Evolutionary conservation across 1,140 invertebrate species (phyloP).

Genomic region (Aphelinus atriplicis): DNA sequence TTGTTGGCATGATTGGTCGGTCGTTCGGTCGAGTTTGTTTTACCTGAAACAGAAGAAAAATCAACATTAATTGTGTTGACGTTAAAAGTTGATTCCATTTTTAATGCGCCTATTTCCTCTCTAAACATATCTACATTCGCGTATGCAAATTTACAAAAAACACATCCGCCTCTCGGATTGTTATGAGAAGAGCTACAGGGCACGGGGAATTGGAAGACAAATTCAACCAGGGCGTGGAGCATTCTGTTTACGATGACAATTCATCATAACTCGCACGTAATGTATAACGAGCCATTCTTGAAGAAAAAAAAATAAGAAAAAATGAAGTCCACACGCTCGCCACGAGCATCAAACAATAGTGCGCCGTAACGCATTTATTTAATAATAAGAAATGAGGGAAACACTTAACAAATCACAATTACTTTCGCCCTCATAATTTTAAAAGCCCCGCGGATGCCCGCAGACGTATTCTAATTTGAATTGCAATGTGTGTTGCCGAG

Average conservation of each 20-base stretch:
- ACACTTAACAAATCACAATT: constrained; percentile 34
- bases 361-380: background rate
- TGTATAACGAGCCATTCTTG: background rate
- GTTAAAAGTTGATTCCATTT: no score
- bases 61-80: background rate
- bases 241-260: background rate
- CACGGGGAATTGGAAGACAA: no score
- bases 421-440: constrained; percentile 31
- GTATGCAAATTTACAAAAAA: no score
- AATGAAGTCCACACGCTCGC: no score
- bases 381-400: background rate
- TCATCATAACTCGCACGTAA: background rate
- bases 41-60: constrained; percentile 19
- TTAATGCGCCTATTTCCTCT: no score
- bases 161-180: no score
- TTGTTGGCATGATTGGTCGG: background rate
- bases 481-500: background rate
- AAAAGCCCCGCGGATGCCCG: constrained; percentile 9
- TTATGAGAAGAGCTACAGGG: no score
- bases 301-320: background rate
- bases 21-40: background rate
- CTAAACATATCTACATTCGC: no score
- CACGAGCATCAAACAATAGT: background rate
- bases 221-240: no score
- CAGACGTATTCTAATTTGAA: constrained; percentile 33